Base-by-base conservation (phyloP, 2,888 invertebrate genomes). In the Mythimna loreyi region DNA sequence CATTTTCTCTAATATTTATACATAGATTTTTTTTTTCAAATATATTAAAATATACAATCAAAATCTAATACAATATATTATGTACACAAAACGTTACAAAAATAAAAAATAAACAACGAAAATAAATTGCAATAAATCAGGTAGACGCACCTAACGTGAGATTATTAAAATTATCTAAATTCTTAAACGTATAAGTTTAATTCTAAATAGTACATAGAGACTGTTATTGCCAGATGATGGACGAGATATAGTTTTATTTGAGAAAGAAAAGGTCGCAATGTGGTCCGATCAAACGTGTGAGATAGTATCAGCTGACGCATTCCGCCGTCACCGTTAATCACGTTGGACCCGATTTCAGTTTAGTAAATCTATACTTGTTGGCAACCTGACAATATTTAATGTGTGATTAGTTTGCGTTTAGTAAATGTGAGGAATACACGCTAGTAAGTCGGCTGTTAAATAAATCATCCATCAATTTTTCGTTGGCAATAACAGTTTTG, bases 311-410 rank as follows among this genome's bases (percentile, higher is more conserved):
- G 67, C 53, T 67, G 63, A 47, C 61, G 57, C 80, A 76, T 76
- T 67, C 78, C 70, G 70, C 40, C 40, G 53, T 52, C 67, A 47
- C 62, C 82, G 71, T 83, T 68, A 63, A 78, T 80, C 80, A 80
- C 73, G 36, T 65, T 75, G 75, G 72, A 78, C 69, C 67, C 77
- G 72, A 72, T 75, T 75, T 82, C 65, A 65, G 75, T 78, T 74
- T 62, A 70, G 79, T 77, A 74, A 75, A 76, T 72, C 47, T 74
- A 73, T 53, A 74, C 63, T 71, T 49, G 75, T 80, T 85, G 85
- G 85, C 85, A 85, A 62, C 68, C 55, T 84, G 85, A 83, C 83
- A 85, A 82, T 74, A 72, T 79, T 78, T 70, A 61, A 81, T 72
- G 64, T 83, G 75, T 60, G 80, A 82, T 85, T 80, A 75, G 76